Conservation (phyloP, 2,888 invertebrate species). For the Dryobotodes eremita region DNA sequence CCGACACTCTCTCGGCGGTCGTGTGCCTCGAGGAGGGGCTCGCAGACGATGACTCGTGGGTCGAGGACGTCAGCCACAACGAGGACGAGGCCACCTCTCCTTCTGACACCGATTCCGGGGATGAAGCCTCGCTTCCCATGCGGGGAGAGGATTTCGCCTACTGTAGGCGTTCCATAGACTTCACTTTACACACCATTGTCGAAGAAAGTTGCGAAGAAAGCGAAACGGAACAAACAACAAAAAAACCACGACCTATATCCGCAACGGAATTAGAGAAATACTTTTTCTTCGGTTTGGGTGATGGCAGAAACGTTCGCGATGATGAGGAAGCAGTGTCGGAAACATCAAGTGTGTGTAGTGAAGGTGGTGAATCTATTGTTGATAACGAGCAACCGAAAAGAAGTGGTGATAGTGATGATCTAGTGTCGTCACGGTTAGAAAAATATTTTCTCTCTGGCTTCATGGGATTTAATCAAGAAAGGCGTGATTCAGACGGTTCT, state of each 20-base stretch:
- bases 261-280: conserved; percentile 97
- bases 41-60: conserved; percentile 98
- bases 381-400: conserved; percentile 91
- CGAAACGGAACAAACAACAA: conserved; percentile 93
- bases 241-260: conserved; percentile 93
- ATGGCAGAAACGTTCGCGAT: conserved; percentile 91
- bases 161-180: conserved; percentile 95
- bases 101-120: conserved; percentile 93
- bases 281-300: conserved; percentile 96
- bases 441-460: conserved; percentile 97
- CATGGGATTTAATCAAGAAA: conserved; percentile 95
- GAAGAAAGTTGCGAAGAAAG: conserved; percentile 99
- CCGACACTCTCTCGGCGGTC: conserved; percentile 93
- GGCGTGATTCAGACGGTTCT: conserved; percentile 95
- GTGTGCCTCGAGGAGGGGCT: conserved; percentile 96
- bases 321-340: conserved; percentile 94
- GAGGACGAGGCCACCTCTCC: conserved; percentile 93
- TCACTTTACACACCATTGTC: conserved; percentile 97
- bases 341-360: conserved; percentile 96
- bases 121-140: conserved; percentile 93
- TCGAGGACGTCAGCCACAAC: conserved; percentile 96
- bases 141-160: conserved; percentile 96
- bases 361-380: conserved; percentile 94
- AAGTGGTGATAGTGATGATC: conserved; percentile 92
- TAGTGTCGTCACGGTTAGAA: conserved; percentile 96